Conservation (phyloP, 2,888 invertebrate species). For the Hypsopygia costalis region DNA sequence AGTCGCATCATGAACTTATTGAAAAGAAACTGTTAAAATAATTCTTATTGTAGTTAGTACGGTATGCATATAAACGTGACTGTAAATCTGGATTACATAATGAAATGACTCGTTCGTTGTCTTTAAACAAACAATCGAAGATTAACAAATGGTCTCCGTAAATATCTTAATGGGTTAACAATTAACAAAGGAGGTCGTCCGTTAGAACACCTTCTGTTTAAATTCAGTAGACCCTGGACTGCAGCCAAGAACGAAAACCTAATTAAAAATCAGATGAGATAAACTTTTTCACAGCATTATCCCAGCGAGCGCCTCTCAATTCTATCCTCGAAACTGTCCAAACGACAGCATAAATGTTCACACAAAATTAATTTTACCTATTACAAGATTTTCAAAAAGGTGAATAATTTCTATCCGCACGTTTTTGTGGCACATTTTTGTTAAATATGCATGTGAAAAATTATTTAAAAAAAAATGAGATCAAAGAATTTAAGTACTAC, state of each 20-base stretch:
- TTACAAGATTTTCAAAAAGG: conserved; percentile 19
- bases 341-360: conserved; percentile 12
- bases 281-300: conserved; percentile 33
- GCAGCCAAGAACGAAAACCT: conserved; percentile 31
- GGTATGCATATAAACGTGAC: too few relatives aligned
- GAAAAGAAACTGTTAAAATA: too few relatives aligned
- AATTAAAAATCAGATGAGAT: conserved; percentile 35
- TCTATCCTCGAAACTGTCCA: conserved; percentile 9
- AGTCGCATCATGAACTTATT: too few relatives aligned
- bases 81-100: too few relatives aligned
- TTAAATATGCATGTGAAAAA: too few relatives aligned
- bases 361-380: conserved; percentile 22
- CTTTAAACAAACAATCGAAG: too few relatives aligned
- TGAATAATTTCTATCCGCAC: too few relatives aligned
- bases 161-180: conserved; percentile 25
- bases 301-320: conserved; percentile 11
- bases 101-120: too few relatives aligned
- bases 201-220: conserved; percentile 22
- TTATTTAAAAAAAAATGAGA: too few relatives aligned
- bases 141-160: neutral
- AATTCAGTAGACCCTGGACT: conserved; percentile 28
- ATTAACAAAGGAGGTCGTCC: conserved; percentile 31
- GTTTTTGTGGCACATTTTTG: too few relatives aligned
- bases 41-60: too few relatives aligned
- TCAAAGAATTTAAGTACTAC: too few relatives aligned